Evolutionary conservation across 2,888 invertebrate genomes (phyloP), one percentile per base, ranked within the genome.

Genomic region (Pristionchus arcanus): DNA sequence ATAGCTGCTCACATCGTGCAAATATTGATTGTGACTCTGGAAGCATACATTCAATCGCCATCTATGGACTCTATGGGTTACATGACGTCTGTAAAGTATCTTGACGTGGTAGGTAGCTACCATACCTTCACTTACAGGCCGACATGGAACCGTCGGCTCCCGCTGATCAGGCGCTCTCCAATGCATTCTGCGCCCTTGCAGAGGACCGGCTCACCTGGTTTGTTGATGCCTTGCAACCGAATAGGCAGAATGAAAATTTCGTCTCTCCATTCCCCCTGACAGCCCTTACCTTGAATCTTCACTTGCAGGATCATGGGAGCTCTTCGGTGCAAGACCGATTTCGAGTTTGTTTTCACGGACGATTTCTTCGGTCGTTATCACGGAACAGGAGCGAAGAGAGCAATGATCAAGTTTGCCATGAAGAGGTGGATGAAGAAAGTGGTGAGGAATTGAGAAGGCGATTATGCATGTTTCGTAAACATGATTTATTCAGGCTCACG

Each of bases 341-440:
- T 87, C 66, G 87, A 87, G 0, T 87, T 87, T 28, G 15, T 87
- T 3, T n/a, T 49, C 19, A 28, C 87, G 15, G 87, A 87, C 53
- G 74, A 74, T 34, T 34, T 31, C n/a, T 88, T 71, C 53, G 71
- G 71, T n/a, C 71, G 87, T 15, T 88, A 88, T 34, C 74, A 68
- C 74, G 87, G 87, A 25, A 88, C 87, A 13, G 87, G 87, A 9
- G n/a, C 53, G 25, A 88, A 88, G 74, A 28, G 74, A 31, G 28
- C 31, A 25, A 55, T 88, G n/a, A 74, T 34, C 2, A 25, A 34
- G 31, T 74, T 88, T 31, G 37, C 68, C 16, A 55, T 74, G 31
- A 88, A 74, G 74, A 53, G 87, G 25, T 59, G 21, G 66, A 68
- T 87, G 31, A 63, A 63, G 74, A 88, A 88, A 49, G 28, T 25